Percentiles rank a stretch among this genome's conserved stretches.
Evolutionary conservation across 2,888 invertebrate species (phyloP).

Genomic region (Tanypteryx hageni): DNA sequence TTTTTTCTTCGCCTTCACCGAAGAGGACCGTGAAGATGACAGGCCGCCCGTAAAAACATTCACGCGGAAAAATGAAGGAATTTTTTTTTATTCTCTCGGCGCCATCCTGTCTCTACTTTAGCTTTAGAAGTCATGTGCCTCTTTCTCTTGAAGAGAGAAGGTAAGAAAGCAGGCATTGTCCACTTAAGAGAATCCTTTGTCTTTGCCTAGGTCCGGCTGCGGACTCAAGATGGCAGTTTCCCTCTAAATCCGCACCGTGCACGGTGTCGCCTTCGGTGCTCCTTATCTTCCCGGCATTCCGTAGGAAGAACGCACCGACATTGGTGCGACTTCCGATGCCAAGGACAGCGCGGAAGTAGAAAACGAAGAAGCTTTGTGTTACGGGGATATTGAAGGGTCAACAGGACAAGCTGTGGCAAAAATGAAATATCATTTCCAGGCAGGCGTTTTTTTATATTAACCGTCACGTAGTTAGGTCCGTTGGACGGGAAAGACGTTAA

Average conservation of each 20-base stretch:
- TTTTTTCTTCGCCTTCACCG: not conserved
- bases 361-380: not conserved
- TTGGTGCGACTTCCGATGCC: not conserved
- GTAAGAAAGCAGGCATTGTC: not conserved
- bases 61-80: not conserved
- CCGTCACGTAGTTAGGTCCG: no score
- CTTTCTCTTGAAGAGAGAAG: not conserved
- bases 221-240: not conserved
- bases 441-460: no score
- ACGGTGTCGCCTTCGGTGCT: not conserved
- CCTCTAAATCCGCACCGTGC: not conserved
- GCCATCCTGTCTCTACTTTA: conserved; percentile 4
- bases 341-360: not conserved
- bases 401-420: no score
- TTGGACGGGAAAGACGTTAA: no score
- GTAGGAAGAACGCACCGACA: not conserved
- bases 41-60: not conserved
- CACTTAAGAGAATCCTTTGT: not conserved
- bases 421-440: no score
- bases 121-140: not conserved
- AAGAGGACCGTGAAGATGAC: not conserved
- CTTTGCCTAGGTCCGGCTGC: not conserved
- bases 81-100: not conserved
- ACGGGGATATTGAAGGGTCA: no score
- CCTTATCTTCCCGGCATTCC: not conserved